phyloP scores from a whole-genome alignment of 2,113 vertebrate genomes.

The Chrysochloris asiatica region DNA sequence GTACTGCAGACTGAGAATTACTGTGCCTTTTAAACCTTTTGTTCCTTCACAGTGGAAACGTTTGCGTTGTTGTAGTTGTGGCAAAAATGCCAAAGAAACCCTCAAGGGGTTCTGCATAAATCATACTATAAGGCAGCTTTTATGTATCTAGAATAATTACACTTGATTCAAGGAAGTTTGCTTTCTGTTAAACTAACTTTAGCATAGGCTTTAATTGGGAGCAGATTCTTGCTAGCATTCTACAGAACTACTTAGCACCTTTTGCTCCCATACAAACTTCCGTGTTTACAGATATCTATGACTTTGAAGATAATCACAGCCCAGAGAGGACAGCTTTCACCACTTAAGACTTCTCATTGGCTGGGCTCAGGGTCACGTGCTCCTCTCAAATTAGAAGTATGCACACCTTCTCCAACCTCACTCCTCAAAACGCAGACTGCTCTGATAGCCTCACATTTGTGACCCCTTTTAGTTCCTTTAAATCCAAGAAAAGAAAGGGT shows the following conservation, averaged over 20 bases:
- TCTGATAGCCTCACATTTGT: slow-evolving; percentile 32
- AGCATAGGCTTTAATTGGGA: slow-evolving; percentile 48
- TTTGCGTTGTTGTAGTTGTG: not conserved
- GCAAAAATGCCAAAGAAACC: slow-evolving; percentile 54
- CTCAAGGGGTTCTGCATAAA: slow-evolving; percentile 53
- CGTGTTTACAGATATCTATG: not conserved
- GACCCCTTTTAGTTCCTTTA: slow-evolving; percentile 54
- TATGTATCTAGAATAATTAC: slow-evolving; percentile 72
- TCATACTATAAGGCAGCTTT: slow-evolving; percentile 68
- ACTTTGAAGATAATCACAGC: fast-evolving
- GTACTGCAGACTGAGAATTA: no score
- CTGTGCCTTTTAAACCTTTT: not conserved
- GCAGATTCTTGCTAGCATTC: not conserved
- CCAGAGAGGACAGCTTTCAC: fast-evolving
- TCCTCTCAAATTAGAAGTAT: not conserved
- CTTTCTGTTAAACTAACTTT: slow-evolving; percentile 58
- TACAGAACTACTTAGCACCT: not conserved
- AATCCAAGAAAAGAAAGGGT: slow-evolving; percentile 55
- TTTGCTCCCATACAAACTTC: not conserved
- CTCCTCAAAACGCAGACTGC: not conserved
- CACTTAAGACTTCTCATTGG: not conserved
- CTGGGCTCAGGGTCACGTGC: not conserved
- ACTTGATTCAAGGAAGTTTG: slow-evolving; percentile 69
- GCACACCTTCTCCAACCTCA: not conserved
- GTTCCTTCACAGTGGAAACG: slow-evolving; percentile 30